Evolutionary conservation across 37 sponge, comb jelly and placozoan species (phyloP).

Genomic region (Tethya wilhelma): DNA sequence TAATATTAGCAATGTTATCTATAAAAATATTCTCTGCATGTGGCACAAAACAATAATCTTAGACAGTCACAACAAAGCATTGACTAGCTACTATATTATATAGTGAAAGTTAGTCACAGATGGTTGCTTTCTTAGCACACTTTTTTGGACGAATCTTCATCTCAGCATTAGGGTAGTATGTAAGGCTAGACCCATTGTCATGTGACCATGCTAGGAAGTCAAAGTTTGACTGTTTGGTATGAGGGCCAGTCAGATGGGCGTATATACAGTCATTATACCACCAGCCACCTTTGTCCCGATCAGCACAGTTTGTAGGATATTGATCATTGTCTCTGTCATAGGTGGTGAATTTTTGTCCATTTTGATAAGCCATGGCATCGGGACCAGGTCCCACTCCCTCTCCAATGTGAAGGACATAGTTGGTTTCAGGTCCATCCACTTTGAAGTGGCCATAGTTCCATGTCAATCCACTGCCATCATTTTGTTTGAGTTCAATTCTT

Average conservation of each 20-base stretch:
- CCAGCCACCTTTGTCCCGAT: constrained; percentile 6
- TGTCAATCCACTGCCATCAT: neutral
- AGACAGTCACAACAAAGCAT: too few relatives aligned
- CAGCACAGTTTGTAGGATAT: neutral
- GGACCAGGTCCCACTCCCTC: constrained; percentile 10
- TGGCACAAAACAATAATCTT: too few relatives aligned
- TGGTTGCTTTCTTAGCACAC: too few relatives aligned
- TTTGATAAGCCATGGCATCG: neutral
- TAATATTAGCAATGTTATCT: too few relatives aligned
- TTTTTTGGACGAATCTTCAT: too few relatives aligned
- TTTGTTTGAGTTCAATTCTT: too few relatives aligned
- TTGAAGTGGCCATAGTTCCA: neutral
- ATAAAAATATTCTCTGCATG: too few relatives aligned
- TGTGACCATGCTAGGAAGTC: too few relatives aligned
- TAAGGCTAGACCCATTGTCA: neutral
- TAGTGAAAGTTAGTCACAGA: too few relatives aligned
- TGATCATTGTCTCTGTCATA: constrained; percentile 27
- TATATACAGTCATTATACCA: constrained; percentile 19
- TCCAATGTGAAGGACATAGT: too few relatives aligned
- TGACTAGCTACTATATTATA: too few relatives aligned
- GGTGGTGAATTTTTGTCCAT: constrained; percentile 18
- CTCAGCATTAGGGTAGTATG: neutral
- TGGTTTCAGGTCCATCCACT: too few relatives aligned
- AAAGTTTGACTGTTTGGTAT: neutral
- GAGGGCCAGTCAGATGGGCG: constrained; percentile 38